Conservation (phyloP, 2,888 invertebrate genomes). For the Erynnis tages region DNA sequence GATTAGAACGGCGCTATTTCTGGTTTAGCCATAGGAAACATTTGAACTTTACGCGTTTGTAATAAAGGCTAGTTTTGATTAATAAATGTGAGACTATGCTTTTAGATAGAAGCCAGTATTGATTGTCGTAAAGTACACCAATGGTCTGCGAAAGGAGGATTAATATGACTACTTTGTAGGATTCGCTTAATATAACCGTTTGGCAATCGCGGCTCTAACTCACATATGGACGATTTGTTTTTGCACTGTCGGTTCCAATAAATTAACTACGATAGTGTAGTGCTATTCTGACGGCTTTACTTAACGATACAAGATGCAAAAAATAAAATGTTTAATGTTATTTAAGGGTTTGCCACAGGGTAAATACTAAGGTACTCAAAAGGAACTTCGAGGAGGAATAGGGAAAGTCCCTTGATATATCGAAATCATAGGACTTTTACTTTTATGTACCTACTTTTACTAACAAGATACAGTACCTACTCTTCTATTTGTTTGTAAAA, state of each 20-base stretch:
- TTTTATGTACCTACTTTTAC: too few relatives aligned
- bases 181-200: constrained; percentile 20
- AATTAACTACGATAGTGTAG: background rate
- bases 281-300: too few relatives aligned
- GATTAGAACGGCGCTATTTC: constrained; percentile 46
- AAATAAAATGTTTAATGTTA: too few relatives aligned
- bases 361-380: too few relatives aligned
- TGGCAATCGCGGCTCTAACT: constrained; percentile 7
- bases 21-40: constrained; percentile 29
- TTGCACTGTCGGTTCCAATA: constrained; percentile 10
- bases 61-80: constrained; percentile 6
- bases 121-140: constrained; percentile 30
- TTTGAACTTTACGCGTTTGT: constrained; percentile 9
- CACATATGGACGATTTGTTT: constrained; percentile 6
- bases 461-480: too few relatives aligned
- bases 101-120: constrained; percentile 31
- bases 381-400: too few relatives aligned
- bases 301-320: too few relatives aligned
- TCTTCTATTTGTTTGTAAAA: too few relatives aligned
- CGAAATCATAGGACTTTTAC: too few relatives aligned
- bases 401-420: too few relatives aligned
- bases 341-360: too few relatives aligned
- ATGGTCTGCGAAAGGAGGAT: constrained; percentile 27
- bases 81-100: constrained; percentile 16
- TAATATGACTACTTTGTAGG: constrained; percentile 21